Conservation (phyloP, 2,113 vertebrate species). For the Blennius ocellaris region DNA sequence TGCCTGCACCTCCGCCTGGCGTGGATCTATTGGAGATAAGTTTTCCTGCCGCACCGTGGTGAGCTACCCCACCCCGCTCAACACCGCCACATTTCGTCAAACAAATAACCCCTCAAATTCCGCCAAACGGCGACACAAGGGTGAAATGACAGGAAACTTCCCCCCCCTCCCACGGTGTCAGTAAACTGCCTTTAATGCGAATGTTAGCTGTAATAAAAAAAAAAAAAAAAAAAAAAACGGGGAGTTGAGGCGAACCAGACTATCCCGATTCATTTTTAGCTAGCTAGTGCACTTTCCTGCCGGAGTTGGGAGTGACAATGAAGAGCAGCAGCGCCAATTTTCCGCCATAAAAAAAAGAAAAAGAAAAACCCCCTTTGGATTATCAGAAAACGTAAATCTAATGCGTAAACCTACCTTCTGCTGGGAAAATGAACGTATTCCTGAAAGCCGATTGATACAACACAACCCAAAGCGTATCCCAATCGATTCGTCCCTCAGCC, state of each 20-base stretch:
- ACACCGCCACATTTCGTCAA: conserved; percentile 28
- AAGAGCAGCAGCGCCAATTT: not conserved
- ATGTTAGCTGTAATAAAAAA: conserved; percentile 48
- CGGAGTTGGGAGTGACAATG: conserved; percentile 21
- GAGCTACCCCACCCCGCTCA: conserved; percentile 66
- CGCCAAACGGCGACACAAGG: not conserved
- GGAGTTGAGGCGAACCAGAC: no score
- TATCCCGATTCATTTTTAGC: conserved; percentile 62
- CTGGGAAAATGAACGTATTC: conserved; percentile 61
- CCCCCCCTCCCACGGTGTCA: not conserved
- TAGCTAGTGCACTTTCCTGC: conserved; percentile 71
- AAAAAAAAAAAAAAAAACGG: no score
- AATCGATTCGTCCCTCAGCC: conserved; percentile 57
- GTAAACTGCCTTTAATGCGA: conserved; percentile 28
- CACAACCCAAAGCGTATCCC: conserved; percentile 54
- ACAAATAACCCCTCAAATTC: not conserved
- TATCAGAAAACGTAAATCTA: not conserved
- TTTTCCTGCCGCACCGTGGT: conserved; percentile 70
- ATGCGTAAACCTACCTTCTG: conserved; percentile 69
- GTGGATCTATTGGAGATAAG: conserved; percentile 60
- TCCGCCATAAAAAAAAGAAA: not conserved
- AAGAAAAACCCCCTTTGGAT: no score
- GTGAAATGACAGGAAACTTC: not conserved
- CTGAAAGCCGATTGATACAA: conserved; percentile 52
- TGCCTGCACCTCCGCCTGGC: conserved; percentile 56